Evolutionary conservation across 2,113 vertebrate species (phyloP), one percentile per base, ranked within the genome.

Genomic region (Vicugna pacos): DNA sequence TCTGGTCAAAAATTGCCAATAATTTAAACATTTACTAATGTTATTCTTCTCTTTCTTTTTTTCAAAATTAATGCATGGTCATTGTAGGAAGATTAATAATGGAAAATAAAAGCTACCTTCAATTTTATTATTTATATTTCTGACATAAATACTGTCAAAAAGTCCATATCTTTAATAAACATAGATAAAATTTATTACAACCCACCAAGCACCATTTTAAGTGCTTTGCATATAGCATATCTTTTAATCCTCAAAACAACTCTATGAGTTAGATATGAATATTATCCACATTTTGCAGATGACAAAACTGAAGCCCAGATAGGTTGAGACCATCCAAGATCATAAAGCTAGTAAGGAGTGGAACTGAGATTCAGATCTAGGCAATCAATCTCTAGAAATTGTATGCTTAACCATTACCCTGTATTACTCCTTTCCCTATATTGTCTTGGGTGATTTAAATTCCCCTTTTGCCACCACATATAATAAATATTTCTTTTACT

Each of bases 81-180:
- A 56, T 58, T 60, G 62, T 38, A 69, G 60, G 54, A 79, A 26
- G 16, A 79, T 65, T n/a, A 65, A 75, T 82, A 52, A 76, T 9
- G 42, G 65, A 89, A 94, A 75, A 89, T 73, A 22, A 73, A 89
- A 83, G 12, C 26, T 19, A 58, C 15, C 50, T 86, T 92, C 64
- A 70, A 64, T 73, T 62, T 82, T 38, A 81, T 22, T 12, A 30
- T 64, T 52, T 42, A n/a, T 60, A 72, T 75, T 92, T 84, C 46
- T 64, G 80, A 75, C 26, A 70, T 24, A 62, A 89, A 70, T 56
- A 60, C 1, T 54, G n/a, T 58, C 64, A 80, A 77, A 73, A 84
- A 46, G 30, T 73, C 9, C n/a, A 77, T 30, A 83, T 50, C 26
- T 76, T 96, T 89, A 83, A 64, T 70, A 83, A 69, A 84, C 32